Base-by-base conservation (phyloP, 2,113 vertebrate genomes). In the Neoarius graeffei region DNA sequence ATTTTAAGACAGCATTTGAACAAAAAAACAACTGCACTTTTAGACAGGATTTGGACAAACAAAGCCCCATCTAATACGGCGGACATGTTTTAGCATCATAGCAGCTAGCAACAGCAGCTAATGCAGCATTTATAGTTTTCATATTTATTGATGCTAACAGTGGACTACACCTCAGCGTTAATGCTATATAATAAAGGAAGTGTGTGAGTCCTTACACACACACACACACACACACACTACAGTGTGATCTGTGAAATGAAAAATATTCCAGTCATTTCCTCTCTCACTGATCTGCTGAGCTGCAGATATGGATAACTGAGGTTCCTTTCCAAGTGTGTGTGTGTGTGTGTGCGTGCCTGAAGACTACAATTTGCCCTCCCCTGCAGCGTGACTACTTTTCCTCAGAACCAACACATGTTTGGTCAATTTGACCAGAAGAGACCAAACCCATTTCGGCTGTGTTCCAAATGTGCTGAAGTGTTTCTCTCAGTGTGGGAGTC, bases 171-270 rank as follows among this genome's bases (percentile, higher is more conserved):
- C 30, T 73, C 15, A 20, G 14, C 25, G 7, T 8, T 25, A 62
- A 62, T 7, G 20, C 17, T 62, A 62, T 5, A 23, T 62, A 62
- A 62, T 23, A 62, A 62, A 62, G 59, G 19, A 60, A 20, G 19
- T 20, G 59, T 23, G 59, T 23, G 59, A 57, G 56, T 60, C 15
- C 25, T 6, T 7, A 20, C 19, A 60, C 19, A 60, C 59, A 60
- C 59, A 60, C 60, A 66, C 25, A 69, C 69, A 73, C 69, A 54
- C 50, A 56, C 50, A 81, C 27, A 62, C 81, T 56, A 64, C 81
- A 88, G 59, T 86, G 56, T 84, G 81, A 87, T 88, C 85, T 84
- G 81, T 23, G 79, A 88, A 79, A 90, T 90, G 59, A 79, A 83
- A 42, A 90, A 86, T 64, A 88, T 88, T 86, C 81, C 71, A 57